Percentiles rank a stretch among this genome's conserved stretches.
Evolutionary conservation across 2,113 vertebrate genomes (phyloP).

Genomic region (Ramphastos sulfuratus): DNA sequence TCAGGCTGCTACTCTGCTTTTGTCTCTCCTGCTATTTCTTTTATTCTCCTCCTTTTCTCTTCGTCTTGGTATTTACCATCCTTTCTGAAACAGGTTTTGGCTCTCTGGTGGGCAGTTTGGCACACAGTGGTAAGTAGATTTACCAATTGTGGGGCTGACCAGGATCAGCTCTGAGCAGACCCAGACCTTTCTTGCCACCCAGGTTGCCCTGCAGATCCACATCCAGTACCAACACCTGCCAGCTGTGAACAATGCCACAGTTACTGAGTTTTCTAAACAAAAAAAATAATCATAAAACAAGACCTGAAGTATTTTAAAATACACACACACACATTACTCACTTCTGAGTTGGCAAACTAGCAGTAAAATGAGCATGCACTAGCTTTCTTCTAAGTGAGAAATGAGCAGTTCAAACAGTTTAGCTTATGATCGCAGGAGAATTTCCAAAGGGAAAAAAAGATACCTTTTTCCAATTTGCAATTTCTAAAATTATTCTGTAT

Average conservation of each 20-base stretch:
- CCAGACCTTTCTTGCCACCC: not conserved
- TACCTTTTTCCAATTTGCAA: not conserved
- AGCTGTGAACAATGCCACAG: not conserved
- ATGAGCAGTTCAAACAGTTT: not conserved
- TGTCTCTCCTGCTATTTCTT: no score
- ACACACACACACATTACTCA: not conserved
- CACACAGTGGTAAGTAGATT: rapidly evolving
- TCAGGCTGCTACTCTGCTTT: not conserved
- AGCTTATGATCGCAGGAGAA: not conserved
- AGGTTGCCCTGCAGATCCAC: not conserved
- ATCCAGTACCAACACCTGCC: not conserved
- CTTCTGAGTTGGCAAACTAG: not conserved
- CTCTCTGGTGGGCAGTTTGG: not conserved
- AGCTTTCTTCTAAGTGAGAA: not conserved
- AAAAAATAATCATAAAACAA: not conserved
- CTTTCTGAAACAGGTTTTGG: not conserved
- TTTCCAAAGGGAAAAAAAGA: not conserved
- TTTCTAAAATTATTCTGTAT: not conserved
- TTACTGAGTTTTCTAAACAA: not conserved
- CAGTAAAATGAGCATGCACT: not conserved
- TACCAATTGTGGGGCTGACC: no score
- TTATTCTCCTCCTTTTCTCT: not conserved
- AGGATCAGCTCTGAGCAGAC: not conserved
- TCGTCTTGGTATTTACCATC: not conserved
- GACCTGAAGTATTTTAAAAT: not conserved